Percentiles rank a stretch among this genome's conserved stretches.
phyloP scores from a whole-genome alignment of 2,113 vertebrate genomes.

The Petrocephalus microphthalmus region DNA sequence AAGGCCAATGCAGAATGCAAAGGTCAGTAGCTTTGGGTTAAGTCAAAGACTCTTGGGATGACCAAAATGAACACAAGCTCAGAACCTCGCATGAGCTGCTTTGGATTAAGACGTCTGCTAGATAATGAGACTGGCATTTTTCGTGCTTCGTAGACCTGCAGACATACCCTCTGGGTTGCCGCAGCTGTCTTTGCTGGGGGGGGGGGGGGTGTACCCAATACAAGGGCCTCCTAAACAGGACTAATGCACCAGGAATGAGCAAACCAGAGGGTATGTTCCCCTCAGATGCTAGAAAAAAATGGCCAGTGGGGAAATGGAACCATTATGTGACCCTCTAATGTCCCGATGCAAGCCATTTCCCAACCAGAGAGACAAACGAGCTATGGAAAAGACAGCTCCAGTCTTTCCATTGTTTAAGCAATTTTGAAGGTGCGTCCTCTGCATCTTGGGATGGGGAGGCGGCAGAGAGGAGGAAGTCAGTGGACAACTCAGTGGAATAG shows the following conservation, averaged over 20 bases:
- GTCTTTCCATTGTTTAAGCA: not conserved
- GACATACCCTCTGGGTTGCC: not conserved
- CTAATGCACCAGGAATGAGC: not conserved
- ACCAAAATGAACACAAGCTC: no score
- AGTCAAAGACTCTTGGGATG: not conserved
- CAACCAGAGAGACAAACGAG: not conserved
- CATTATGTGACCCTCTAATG: not conserved
- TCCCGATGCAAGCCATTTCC: constrained; percentile 23
- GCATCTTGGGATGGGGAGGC: constrained; percentile 10
- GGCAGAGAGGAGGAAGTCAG: not conserved
- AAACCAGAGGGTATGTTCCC: not conserved
- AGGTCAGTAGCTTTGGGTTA: not conserved
- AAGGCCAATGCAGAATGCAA: not conserved
- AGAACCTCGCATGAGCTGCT: not conserved
- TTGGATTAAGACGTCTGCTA: not conserved
- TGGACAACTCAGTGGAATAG: not conserved
- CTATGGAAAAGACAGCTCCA: not conserved
- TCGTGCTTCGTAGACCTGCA: not conserved
- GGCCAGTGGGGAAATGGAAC: not conserved
- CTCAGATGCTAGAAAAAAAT: not conserved
- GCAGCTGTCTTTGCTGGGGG: not conserved
- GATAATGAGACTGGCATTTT: not conserved
- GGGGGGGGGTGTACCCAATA: not conserved
- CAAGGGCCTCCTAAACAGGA: not conserved
- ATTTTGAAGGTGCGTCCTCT: not conserved